phyloP scores from a whole-genome alignment of 2,113 vertebrate genomes.

The Daubentonia madagascariensis region DNA sequence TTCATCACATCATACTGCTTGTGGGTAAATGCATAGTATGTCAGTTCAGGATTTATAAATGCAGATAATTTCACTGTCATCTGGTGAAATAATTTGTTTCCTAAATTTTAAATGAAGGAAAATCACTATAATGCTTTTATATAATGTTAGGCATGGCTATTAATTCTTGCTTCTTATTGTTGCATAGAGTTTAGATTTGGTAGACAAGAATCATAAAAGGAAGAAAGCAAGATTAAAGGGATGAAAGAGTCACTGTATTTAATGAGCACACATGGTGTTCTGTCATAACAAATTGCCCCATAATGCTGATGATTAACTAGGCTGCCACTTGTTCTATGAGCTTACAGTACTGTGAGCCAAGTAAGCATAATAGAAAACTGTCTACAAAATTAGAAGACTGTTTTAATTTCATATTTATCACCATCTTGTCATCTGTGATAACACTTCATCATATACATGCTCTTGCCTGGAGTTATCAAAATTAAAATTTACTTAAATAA shows the following conservation, averaged over 20 bases:
- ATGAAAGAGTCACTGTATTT: constrained; percentile 68
- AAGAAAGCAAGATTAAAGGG: constrained; percentile 52
- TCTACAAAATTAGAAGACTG: constrained; percentile 70
- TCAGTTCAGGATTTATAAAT: neutral
- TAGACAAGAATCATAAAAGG: constrained; percentile 54
- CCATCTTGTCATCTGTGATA: constrained; percentile 63
- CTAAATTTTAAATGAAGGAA: neutral
- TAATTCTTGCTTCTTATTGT: constrained; percentile 10
- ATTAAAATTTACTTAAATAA: constrained; percentile 68
- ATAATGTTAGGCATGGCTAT: neutral
- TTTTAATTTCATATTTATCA: constrained; percentile 75
- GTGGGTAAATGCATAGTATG: neutral
- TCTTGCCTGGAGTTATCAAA: constrained; percentile 60
- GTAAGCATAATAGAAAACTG: constrained; percentile 64
- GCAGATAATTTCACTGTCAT: neutral
- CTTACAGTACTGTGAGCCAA: constrained; percentile 70
- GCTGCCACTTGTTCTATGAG: constrained; percentile 65
- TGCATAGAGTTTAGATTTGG: neutral
- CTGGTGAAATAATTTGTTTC: neutral
- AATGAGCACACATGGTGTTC: constrained; percentile 73
- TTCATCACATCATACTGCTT: neutral
- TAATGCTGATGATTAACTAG: constrained; percentile 77
- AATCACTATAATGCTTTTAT: neutral
- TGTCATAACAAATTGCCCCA: constrained; percentile 80
- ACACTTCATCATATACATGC: constrained; percentile 23